Conservation (phyloP, 2,113 vertebrate species). For the Mus spicilegus region DNA sequence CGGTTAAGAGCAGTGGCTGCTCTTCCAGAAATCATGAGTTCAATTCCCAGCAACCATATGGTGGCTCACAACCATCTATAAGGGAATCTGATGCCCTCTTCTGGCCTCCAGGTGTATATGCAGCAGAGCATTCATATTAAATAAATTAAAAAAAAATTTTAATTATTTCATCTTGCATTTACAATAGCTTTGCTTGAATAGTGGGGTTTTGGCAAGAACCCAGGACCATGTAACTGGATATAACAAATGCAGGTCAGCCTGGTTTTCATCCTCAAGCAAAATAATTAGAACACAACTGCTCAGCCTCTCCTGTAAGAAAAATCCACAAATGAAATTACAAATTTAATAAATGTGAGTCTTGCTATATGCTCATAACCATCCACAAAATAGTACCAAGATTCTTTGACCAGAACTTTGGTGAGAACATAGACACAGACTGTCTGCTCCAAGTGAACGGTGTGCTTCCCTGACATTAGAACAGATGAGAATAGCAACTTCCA, state of each 20-base stretch:
- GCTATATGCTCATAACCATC: constrained; percentile 19
- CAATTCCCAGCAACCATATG: too few relatives aligned
- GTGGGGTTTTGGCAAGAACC: constrained; percentile 47
- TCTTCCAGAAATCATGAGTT: too few relatives aligned
- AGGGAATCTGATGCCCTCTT: too few relatives aligned
- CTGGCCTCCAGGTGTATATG: too few relatives aligned
- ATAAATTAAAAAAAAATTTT: too few relatives aligned
- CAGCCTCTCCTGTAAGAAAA: constrained; percentile 62
- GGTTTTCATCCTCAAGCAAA: constrained; percentile 63
- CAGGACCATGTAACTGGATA: constrained; percentile 47
- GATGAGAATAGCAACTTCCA: neutral
- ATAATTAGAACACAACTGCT: constrained; percentile 65
- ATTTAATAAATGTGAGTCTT: constrained; percentile 34
- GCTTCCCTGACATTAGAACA: neutral
- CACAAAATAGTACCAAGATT: constrained; percentile 42
- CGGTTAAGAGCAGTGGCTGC: too few relatives aligned
- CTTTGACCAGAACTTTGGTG: neutral
- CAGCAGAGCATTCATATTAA: too few relatives aligned
- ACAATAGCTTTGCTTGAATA: neutral
- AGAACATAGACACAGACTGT: constrained; percentile 24
- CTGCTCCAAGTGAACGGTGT: neutral
- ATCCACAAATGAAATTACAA: constrained; percentile 63
- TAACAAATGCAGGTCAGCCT: neutral
- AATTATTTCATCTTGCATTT: constrained; percentile 61
- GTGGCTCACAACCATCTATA: too few relatives aligned